phyloP scores from a whole-genome alignment of 2,113 vertebrate genomes.

The Trachemys scripta region DNA sequence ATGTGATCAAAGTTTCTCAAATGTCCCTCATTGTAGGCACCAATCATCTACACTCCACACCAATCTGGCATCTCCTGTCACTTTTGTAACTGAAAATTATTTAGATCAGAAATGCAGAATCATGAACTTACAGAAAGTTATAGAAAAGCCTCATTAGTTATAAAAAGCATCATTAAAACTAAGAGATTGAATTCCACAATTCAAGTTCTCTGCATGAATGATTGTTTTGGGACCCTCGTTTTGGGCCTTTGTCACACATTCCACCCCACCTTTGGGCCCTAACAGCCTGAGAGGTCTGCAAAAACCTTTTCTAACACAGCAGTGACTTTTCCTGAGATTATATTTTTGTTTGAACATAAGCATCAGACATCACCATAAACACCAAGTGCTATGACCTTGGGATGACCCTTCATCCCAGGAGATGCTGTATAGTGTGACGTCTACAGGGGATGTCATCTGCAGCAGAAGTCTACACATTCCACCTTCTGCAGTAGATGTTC shows the following conservation, averaged over 20 bases:
- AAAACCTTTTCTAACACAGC: not conserved
- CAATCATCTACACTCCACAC: rapidly evolving
- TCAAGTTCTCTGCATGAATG: not conserved
- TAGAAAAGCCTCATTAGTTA: not conserved
- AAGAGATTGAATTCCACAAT: not conserved
- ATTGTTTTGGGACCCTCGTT: not conserved
- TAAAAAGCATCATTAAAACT: not conserved
- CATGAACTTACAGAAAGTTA: not conserved
- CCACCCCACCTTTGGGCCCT: not conserved
- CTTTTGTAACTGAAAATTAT: not conserved
- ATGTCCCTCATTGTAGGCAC: not conserved
- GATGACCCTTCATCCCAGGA: rapidly evolving
- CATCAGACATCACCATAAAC: not conserved
- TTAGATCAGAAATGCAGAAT: not conserved
- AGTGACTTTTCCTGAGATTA: not conserved
- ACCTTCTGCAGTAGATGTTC: not conserved
- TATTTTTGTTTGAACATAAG: not conserved
- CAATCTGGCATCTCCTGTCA: not conserved
- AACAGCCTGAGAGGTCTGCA: not conserved
- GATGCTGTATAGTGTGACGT: not conserved
- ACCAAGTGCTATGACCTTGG: not conserved
- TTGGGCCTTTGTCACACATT: not conserved
- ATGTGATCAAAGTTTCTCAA: not conserved
- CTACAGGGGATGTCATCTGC: no score
- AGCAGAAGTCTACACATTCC: not conserved